A percentile compares a stretch with the other conserved stretches of the same genome.
Conservation (phyloP, 2,888 invertebrate genomes). For the Hemicrepidius hirtus region DNA sequence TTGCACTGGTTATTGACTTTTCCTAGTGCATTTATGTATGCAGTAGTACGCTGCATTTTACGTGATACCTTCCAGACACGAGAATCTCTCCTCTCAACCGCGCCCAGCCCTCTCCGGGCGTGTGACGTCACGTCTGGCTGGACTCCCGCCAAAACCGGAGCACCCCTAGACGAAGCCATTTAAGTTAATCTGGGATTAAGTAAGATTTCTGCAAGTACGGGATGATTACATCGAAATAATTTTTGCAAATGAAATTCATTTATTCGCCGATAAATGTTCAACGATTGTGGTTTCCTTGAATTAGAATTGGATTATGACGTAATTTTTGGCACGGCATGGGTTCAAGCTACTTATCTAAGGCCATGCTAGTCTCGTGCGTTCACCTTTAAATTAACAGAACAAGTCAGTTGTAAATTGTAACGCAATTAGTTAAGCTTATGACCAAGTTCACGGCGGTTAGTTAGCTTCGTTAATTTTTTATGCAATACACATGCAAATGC, state of each 20-base stretch:
- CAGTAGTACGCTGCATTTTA: slow-evolving; percentile 69
- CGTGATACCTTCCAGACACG: slow-evolving; percentile 60
- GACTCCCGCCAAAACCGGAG: slow-evolving; percentile 63
- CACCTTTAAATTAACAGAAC: slow-evolving; percentile 46
- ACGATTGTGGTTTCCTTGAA: slow-evolving; percentile 39
- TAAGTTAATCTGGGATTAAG: slow-evolving; percentile 28
- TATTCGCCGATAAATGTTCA: slow-evolving; percentile 29
- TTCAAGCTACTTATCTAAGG: slow-evolving; percentile 42
- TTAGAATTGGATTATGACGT: slow-evolving; percentile 42
- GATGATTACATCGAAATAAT: slow-evolving; percentile 16
- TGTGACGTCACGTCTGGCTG: slow-evolving; percentile 61
- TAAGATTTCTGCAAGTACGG: slow-evolving; percentile 18
- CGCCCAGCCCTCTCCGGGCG: slow-evolving; percentile 31
- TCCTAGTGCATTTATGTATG: slow-evolving; percentile 63
- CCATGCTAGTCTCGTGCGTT: slow-evolving; percentile 38
- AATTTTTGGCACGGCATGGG: slow-evolving; percentile 40
- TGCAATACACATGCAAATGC: slow-evolving; percentile 32
- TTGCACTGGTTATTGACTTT: slow-evolving; percentile 62
- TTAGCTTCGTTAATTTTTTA: slow-evolving; percentile 40
- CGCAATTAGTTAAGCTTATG: slow-evolving; percentile 46
- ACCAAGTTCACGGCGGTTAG: slow-evolving; percentile 34
- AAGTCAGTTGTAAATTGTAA: slow-evolving; percentile 44
- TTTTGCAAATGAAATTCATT: slow-evolving; percentile 21
- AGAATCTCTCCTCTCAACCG: slow-evolving; percentile 41
- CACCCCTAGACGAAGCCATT: slow-evolving; percentile 40